Conservation (phyloP, 2,888 invertebrate species). For the Tineola bisselliella region DNA sequence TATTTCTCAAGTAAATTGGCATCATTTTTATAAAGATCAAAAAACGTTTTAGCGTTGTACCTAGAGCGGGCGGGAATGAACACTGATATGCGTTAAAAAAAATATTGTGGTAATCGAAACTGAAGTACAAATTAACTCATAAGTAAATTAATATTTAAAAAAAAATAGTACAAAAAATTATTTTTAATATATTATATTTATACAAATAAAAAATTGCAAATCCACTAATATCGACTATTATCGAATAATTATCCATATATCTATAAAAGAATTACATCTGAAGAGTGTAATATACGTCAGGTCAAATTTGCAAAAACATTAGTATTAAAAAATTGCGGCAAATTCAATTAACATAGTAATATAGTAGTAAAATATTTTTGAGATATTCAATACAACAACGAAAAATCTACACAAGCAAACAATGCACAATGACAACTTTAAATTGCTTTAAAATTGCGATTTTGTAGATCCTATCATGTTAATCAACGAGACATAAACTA, state of each 20-base stretch:
- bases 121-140: not conserved
- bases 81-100: not conserved
- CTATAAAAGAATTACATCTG: not conserved
- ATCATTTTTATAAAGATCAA: constrained; percentile 17
- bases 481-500: too few species aligned
- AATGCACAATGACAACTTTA: too few species aligned
- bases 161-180: not conserved
- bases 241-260: too few species aligned
- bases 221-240: not conserved
- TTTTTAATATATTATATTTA: not conserved
- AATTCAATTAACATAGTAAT: too few species aligned
- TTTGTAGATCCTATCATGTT: too few species aligned
- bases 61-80: constrained; percentile 31
- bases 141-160: not conserved
- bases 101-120: not conserved
- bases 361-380: too few species aligned
- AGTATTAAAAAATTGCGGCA: too few species aligned
- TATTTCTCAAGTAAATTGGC: not conserved
- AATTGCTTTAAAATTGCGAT: too few species aligned
- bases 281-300: too few species aligned
- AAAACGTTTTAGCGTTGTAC: constrained; percentile 49
- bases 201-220: not conserved
- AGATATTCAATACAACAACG: too few species aligned
- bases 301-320: too few species aligned
- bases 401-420: too few species aligned